Base-by-base conservation (phyloP, 2,888 invertebrate genomes). In the Augochlorella aurata region DNA sequence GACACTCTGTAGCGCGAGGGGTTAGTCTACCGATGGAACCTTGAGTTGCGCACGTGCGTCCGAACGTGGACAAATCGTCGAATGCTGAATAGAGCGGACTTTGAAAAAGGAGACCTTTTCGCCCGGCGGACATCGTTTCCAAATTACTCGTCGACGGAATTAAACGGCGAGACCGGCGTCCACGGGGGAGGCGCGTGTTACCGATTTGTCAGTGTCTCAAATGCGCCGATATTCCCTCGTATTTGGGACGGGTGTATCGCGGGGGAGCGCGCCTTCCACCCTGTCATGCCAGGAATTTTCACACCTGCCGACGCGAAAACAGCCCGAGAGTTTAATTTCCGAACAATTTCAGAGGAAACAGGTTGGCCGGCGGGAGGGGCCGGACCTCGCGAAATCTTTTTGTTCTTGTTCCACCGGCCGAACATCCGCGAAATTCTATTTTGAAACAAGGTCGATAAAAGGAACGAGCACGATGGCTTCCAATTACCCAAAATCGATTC, bases 191-290 rank as follows among this genome's bases (percentile, higher is more conserved):
- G n/a, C 54, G 52, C 24, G 38, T 44, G 66, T 72, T 47, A 4
- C 50, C 69, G 29, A 79, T 70, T 77, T 54, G 69, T 79, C 77
- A 69, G 63, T 52, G 79, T 79, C 79, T 66, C 77, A 67, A 73
- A 61, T 38, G 44, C 47, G 38, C 54, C 65, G 14, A 16, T 65
- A 14, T 61, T 3, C 18, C 44, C 69, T 44, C 18, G n/a, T 24
- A 14, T 50, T n/a, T 14, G 45, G n/a, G 61, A 7, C 18, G n/a
- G 7, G 8, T 24, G 21, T 50, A 75, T 69, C 69, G 77, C 38
- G 21, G 4, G 21, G 10, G 24, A 49, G 65, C 65, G 45, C 24
- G 29, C 18, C 21, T 54, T 52, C 14, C 47, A 38, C 52, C 4
- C 45, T 3, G 21, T 16, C 21, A 45, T 54, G 10, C 3, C 38